phyloP scores from a whole-genome alignment of 2,797 vertebrate genomes.

The Sternotherus odoratus region DNA sequence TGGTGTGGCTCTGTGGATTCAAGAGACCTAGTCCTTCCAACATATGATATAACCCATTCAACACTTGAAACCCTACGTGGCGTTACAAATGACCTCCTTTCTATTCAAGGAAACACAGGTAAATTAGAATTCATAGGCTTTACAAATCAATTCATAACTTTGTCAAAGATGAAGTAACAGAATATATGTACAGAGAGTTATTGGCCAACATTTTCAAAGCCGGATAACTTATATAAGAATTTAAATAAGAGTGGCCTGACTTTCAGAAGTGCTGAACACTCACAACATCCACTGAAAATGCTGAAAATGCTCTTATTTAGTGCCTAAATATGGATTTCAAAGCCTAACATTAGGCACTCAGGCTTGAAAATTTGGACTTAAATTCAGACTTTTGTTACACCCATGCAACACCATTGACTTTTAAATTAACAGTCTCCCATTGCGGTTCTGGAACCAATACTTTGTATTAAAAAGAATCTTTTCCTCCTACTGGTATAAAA shows the following conservation, averaged over 20 bases:
- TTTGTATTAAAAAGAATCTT: neutral
- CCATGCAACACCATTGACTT: neutral
- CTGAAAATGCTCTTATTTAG: neutral
- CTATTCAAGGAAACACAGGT: slow-evolving; percentile 95
- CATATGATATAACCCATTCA: slow-evolving; percentile 93
- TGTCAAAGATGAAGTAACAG: neutral
- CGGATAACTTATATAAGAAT: neutral
- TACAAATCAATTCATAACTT: neutral
- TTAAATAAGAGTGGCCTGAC: neutral
- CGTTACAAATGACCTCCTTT: slow-evolving; percentile 95
- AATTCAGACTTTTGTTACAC: neutral
- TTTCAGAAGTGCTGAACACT: neutral
- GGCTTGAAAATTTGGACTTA: neutral
- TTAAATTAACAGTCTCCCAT: neutral
- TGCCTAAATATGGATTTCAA: neutral
- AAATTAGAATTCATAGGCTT: neutral
- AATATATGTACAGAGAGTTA: neutral
- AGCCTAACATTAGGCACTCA: neutral
- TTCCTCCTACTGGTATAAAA: neutral
- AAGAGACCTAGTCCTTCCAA: slow-evolving; percentile 91
- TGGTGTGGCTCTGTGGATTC: slow-evolving; percentile 94
- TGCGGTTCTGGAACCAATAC: neutral
- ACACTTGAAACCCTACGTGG: slow-evolving; percentile 92
- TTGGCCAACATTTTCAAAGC: neutral
- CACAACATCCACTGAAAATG: neutral